phyloP scores from a whole-genome alignment of 1,140 invertebrate genomes.

The Bombus cullumanus region DNA sequence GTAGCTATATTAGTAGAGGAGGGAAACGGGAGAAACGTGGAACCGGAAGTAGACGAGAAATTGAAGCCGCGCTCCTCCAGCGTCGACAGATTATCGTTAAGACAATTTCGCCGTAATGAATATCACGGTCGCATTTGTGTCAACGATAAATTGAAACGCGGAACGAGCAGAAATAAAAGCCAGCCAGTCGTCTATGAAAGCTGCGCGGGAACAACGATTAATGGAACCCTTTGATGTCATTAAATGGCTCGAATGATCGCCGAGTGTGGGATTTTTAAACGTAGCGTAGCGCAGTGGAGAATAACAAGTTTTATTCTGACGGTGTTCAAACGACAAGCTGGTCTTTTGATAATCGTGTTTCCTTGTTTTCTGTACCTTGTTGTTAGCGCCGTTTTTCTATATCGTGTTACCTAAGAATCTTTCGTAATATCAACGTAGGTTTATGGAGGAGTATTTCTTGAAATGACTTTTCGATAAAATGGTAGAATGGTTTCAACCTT shows the following conservation, averaged over 20 bases:
- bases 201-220: not conserved
- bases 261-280: not conserved
- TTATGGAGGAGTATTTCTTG: not conserved
- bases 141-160: slow-evolving; percentile 17
- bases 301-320: not conserved
- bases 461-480: no score
- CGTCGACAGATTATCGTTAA: slow-evolving; percentile 66
- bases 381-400: no score
- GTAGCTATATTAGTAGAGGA: not conserved
- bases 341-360: not conserved
- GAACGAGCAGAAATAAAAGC: slow-evolving; percentile 3
- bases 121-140: slow-evolving; percentile 64
- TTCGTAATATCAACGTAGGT: not conserved
- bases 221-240: slow-evolving; percentile 16
- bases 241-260: slow-evolving; percentile 12
- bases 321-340: not conserved
- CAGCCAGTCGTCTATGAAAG: not conserved
- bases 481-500: no score
- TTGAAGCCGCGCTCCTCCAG: slow-evolving; percentile 9
- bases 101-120: slow-evolving; percentile 71
- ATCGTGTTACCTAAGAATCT: not conserved
- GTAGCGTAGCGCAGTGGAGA: no score
- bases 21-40: not conserved
- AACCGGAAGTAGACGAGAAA: slow-evolving; percentile 36
- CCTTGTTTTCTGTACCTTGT: not conserved